Evolutionary conservation across 2,888 invertebrate genomes (phyloP).

Genomic region (Blera fallax): DNA sequence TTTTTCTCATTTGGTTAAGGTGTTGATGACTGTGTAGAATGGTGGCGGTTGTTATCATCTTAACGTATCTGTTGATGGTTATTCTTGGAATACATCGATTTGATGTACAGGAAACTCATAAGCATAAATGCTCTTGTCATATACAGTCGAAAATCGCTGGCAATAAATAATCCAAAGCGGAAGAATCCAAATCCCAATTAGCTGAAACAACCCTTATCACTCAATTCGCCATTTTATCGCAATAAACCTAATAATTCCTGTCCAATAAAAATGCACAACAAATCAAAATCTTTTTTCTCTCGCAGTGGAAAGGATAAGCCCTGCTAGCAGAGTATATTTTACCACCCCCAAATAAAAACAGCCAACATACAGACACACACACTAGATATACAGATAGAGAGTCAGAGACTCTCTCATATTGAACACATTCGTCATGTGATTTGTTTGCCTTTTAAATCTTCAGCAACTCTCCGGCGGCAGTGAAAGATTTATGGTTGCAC

Average conservation of each 20-base stretch:
- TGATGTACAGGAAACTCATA: constrained; percentile 35
- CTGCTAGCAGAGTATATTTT: constrained; percentile 36
- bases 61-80: constrained; percentile 23
- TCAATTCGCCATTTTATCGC: constrained; percentile 73
- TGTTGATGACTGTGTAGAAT: constrained; percentile 33
- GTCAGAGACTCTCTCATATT: constrained; percentile 50
- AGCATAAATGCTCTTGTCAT: constrained; percentile 44
- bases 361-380: constrained; percentile 13
- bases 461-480: constrained; percentile 67
- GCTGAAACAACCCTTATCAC: constrained; percentile 70
- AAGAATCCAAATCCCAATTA: constrained; percentile 59
- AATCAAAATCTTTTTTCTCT: constrained; percentile 64
- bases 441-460: constrained; percentile 73
- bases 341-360: constrained; percentile 63
- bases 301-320: constrained; percentile 53
- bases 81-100: constrained; percentile 23
- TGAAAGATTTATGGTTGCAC: constrained; percentile 73
- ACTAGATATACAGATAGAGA: background rate
- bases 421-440: constrained; percentile 73
- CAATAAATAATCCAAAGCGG: constrained; percentile 24
- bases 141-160: constrained; percentile 5
- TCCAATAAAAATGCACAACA: constrained; percentile 73
- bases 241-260: constrained; percentile 73
- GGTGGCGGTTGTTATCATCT: background rate
- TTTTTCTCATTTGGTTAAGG: constrained; percentile 31